phyloP scores from a whole-genome alignment of 2,797 vertebrate species.

The Cryptoblepharus egeriae region DNA sequence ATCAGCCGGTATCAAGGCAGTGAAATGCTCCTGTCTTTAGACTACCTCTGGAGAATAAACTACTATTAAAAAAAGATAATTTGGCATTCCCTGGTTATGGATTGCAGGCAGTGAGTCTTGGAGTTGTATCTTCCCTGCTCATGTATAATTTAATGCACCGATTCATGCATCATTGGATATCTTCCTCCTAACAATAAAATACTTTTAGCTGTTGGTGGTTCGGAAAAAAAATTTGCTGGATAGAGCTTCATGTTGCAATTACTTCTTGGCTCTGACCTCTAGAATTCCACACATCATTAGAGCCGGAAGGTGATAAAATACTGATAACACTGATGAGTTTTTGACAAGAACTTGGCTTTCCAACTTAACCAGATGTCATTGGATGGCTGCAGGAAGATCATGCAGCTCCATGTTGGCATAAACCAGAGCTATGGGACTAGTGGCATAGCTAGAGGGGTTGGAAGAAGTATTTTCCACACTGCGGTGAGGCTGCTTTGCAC shows the following conservation, averaged over 20 bases:
- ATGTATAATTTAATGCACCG: neutral
- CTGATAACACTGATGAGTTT: slow-evolving; percentile 16
- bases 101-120: neutral
- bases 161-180: neutral
- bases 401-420: neutral
- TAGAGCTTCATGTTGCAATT: neutral
- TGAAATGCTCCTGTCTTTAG: too few relatives aligned
- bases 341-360: neutral
- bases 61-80: neutral
- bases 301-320: neutral
- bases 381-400: slow-evolving; percentile 30
- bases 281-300: neutral
- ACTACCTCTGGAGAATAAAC: neutral
- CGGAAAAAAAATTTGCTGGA: neutral
- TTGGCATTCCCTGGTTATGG: neutral
- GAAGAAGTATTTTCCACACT: too few relatives aligned
- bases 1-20: too few relatives aligned
- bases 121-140: neutral
- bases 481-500: too few relatives aligned
- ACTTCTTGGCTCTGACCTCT: neutral
- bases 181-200: neutral
- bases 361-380: slow-evolving; percentile 2
- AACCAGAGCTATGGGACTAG: neutral
- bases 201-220: neutral
- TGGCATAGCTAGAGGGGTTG: too few relatives aligned